phyloP scores from a whole-genome alignment of 2,113 vertebrate species.

The Nettapus auritus region DNA sequence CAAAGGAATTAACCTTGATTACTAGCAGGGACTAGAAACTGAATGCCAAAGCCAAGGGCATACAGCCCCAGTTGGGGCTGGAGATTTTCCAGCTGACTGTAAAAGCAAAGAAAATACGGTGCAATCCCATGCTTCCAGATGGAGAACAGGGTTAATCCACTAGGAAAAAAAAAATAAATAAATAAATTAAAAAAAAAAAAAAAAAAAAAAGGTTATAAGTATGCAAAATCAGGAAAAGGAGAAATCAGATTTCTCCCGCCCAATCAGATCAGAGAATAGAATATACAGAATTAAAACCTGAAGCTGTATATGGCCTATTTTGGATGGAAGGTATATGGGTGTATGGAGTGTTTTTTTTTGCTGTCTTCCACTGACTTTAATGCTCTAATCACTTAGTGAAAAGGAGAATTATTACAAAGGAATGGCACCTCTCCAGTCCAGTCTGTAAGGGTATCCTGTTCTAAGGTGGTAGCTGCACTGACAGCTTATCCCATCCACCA shows the following conservation, averaged over 20 bases:
- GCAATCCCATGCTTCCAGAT: conserved; percentile 50
- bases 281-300: conserved; percentile 30
- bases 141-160: conserved; percentile 63
- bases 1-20: conserved; percentile 57
- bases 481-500: neutral
- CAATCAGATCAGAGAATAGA: conserved; percentile 23
- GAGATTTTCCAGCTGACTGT: conserved; percentile 33
- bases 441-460: neutral
- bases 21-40: conserved; percentile 35
- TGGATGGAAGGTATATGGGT: neutral
- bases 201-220: conserved; percentile 14
- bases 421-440: neutral
- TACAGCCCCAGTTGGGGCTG: neutral
- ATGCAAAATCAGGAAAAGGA: conserved; percentile 44
- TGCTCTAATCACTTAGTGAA: neutral
- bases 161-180: neutral
- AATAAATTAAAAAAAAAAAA: too few relatives aligned
- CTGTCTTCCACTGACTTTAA: neutral
- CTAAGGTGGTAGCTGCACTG: neutral
- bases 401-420: neutral
- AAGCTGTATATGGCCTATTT: neutral
- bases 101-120: conserved; percentile 48
- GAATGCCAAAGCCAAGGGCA: conserved; percentile 60
- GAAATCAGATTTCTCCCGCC: conserved; percentile 37
- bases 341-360: neutral